Base-by-base conservation (phyloP, 2,797 vertebrate species). In the Dallia pectoralis region DNA sequence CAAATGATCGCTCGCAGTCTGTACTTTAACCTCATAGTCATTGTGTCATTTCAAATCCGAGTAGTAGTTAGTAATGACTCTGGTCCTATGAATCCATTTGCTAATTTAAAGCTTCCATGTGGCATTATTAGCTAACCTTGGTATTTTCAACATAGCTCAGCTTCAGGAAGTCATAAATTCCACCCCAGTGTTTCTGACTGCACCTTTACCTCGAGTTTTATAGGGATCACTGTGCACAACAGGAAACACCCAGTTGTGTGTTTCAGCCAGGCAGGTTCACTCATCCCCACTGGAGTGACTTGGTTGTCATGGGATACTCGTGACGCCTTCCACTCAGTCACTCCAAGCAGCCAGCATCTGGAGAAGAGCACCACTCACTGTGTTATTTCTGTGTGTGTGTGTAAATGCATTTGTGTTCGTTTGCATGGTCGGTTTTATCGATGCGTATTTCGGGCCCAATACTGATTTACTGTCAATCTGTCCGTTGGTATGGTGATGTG, bases 171-270 rank as follows among this genome's bases (percentile, higher is more conserved):
- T 89, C 22, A 87, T 66, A 44, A 78, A 79, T 79, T 89, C 93
- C 92, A 93, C 76, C 91, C 92, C 85, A 84, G 92, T 88, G 89
- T 93, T 90, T 94, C 93, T 91, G 92, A 93, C 92, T 94, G 93
- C 93, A 92, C 94, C 93, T 11, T 95, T 96, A 96, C 94, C 94
- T 96, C 94, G 92, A 94, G 92, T 92, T 22, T 25, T 94, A 72
- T 92, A 92, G 91, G 92, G 94, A 93, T 94, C 94, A 94, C 94
- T 95, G 94, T 90, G 85, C 85, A 83, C 83, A 85, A 36, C 33
- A 36, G 33, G 74, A 59, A 18, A n/a, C 51, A 67, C 77, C 73
- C 44, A 79, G 79, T 44, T 85, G 62, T 79, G 63, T 71, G 79
- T 63, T 25, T 61, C 59, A 71, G 32, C 64, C 33, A 72, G 69